phyloP scores from a whole-genome alignment of 2,113 vertebrate genomes.

The Neotoma lepida region DNA sequence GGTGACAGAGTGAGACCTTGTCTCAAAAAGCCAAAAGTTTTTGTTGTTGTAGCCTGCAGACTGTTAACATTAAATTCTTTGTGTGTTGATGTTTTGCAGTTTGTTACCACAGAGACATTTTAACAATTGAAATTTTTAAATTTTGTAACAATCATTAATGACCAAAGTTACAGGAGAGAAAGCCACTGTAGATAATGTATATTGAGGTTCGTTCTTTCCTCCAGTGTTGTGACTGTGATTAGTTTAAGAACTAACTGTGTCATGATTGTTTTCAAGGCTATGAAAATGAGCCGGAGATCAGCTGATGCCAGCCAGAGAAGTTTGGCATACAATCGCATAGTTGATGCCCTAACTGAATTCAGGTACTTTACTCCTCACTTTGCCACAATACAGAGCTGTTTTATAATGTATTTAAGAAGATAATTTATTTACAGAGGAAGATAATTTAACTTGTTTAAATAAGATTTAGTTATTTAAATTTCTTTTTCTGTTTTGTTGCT shows the following conservation, averaged over 20 bases:
- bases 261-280: constrained; percentile 91
- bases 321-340: constrained; percentile 95
- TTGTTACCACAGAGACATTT: constrained; percentile 39
- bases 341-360: constrained; percentile 98
- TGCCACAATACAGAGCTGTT: constrained; percentile 40
- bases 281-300: constrained; percentile 98
- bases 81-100: background rate
- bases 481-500: background rate
- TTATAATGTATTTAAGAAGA: background rate
- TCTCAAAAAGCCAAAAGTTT: background rate
- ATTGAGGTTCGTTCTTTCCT: constrained; percentile 12
- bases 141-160: constrained; percentile 59
- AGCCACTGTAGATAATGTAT: constrained; percentile 52
- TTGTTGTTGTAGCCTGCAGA: background rate
- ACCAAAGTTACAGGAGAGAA: constrained; percentile 56
- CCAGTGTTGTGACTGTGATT: constrained; percentile 52
- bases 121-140: constrained; percentile 67
- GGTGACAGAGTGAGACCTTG: background rate
- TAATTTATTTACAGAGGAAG: constrained; percentile 29
- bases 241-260: constrained; percentile 81
- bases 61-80: constrained; percentile 43
- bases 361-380: constrained; percentile 86
- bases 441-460: constrained; percentile 44
- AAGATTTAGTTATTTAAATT: constrained; percentile 55
- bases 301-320: constrained; percentile 95